phyloP scores from a whole-genome alignment of 2,888 invertebrate species.

The Neoscelio sp. region DNA sequence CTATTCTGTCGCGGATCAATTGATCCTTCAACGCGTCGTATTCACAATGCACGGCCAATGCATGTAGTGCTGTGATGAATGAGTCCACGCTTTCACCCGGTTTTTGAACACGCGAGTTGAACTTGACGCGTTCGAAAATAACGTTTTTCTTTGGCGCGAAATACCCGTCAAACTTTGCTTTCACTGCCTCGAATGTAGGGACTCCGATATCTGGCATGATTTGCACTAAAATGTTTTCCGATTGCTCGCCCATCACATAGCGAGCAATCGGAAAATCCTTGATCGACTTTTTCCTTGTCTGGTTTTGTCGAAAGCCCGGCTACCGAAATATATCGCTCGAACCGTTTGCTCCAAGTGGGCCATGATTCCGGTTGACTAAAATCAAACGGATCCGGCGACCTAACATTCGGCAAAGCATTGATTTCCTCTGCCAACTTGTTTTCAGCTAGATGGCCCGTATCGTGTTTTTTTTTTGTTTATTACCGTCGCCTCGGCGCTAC shows the following conservation, averaged over 20 bases:
- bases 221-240: conserved; percentile 65
- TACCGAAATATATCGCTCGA: conserved; percentile 53
- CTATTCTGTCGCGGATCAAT: too few species aligned
- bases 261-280: too few species aligned
- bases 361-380: conserved; percentile 58
- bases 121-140: conserved; percentile 65
- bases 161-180: conserved; percentile 51
- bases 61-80: conserved; percentile 70
- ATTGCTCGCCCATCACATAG: conserved; percentile 69
- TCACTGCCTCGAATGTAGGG: background rate
- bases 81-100: conserved; percentile 54
- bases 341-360: conserved; percentile 52
- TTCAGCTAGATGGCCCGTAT: too few species aligned
- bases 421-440: too few species aligned
- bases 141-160: conserved; percentile 69
- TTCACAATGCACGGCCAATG: conserved; percentile 55
- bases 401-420: too few species aligned
- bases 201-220: conserved; percentile 14
- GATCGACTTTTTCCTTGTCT: conserved; percentile 66
- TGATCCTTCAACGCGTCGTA: too few species aligned
- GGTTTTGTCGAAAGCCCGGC: conserved; percentile 29
- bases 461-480: too few species aligned
- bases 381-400: conserved; percentile 45
- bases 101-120: conserved; percentile 46
- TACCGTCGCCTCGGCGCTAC: too few species aligned